Conservation (phyloP, 2,113 vertebrate species). For the Anarhynchus alexandrinus region DNA sequence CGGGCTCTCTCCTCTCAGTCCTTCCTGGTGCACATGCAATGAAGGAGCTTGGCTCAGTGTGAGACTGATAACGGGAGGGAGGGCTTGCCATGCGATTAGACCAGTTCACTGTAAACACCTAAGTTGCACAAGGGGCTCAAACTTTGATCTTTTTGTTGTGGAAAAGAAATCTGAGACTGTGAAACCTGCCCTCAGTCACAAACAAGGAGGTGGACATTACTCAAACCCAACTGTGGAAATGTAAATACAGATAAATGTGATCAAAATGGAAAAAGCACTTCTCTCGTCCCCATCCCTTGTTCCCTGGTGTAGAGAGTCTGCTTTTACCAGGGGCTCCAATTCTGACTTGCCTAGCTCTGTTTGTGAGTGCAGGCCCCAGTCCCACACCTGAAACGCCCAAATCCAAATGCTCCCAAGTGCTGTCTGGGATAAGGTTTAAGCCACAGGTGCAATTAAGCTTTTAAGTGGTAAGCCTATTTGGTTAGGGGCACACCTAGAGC, state of each 20-base stretch:
- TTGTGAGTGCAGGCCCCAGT: not conserved
- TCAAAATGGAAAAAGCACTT: not conserved
- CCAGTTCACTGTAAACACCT: slow-evolving; percentile 61
- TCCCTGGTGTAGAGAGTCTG: not conserved
- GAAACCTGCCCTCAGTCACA: slow-evolving; percentile 45
- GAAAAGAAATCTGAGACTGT: slow-evolving; percentile 48
- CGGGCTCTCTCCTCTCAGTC: not conserved
- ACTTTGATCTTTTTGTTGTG: slow-evolving; percentile 71
- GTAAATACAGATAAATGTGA: slow-evolving; percentile 22
- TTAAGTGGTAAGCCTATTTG: slow-evolving; percentile 54
- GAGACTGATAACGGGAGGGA: slow-evolving; percentile 30
- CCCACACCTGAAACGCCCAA: slow-evolving; percentile 42
- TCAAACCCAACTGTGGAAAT: slow-evolving; percentile 11
- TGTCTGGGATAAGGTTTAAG: slow-evolving; percentile 57
- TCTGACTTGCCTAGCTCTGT: not conserved
- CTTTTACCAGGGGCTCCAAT: not conserved
- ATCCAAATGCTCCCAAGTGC: slow-evolving; percentile 19
- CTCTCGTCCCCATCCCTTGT: not conserved
- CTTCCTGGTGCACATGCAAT: slow-evolving; percentile 1
- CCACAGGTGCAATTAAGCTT: slow-evolving; percentile 63
- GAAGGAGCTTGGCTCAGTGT: not conserved
- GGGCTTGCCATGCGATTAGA: slow-evolving; percentile 29
- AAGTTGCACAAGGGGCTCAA: slow-evolving; percentile 63
- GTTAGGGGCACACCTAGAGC: slow-evolving; percentile 53
- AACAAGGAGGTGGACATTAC: slow-evolving; percentile 49